These are phyloP conservation scores for Noctua fimbriata DNA, from an alignment of 2,888 invertebrate species.

Conservation along the genomic window DNA sequence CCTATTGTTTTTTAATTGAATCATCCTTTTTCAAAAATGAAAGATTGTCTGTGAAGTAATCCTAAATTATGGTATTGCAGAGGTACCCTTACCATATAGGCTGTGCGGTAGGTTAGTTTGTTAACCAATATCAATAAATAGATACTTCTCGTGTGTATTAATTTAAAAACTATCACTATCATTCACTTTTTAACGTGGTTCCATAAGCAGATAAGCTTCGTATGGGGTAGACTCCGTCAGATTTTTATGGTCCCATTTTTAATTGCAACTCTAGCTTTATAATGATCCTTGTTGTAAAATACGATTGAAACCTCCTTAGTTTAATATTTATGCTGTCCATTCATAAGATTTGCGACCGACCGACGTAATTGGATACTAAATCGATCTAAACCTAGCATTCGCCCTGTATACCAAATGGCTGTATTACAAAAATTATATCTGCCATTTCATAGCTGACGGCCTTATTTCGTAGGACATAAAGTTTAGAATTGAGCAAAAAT, in stretches of 20 bases:
- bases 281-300: constrained; percentile 20
- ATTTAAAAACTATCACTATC: constrained; percentile 2
- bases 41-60: background rate
- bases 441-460: background rate
- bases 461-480: background rate
- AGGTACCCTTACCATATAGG: background rate
- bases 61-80: background rate
- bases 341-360: constrained; percentile 45
- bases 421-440: constrained; percentile 46
- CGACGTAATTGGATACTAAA: constrained; percentile 72
- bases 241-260: constrained; percentile 1
- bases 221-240: background rate
- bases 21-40: background rate
- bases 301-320: constrained; percentile 29
- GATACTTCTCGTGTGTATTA: background rate
- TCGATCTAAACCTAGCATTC: constrained; percentile 53
- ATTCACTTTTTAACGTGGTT: background rate
- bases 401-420: constrained; percentile 46
- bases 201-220: background rate
- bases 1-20: background rate
- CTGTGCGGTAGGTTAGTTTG: background rate
- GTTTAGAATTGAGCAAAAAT: constrained; percentile 1
- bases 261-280: constrained; percentile 9
- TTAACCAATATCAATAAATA: background rate
- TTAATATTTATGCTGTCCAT: constrained; percentile 45